A percentile compares a stretch with the other conserved stretches of the same genome.
Evolutionary conservation across 2,797 vertebrate genomes (phyloP).

Genomic region (Pangasius macronema): DNA sequence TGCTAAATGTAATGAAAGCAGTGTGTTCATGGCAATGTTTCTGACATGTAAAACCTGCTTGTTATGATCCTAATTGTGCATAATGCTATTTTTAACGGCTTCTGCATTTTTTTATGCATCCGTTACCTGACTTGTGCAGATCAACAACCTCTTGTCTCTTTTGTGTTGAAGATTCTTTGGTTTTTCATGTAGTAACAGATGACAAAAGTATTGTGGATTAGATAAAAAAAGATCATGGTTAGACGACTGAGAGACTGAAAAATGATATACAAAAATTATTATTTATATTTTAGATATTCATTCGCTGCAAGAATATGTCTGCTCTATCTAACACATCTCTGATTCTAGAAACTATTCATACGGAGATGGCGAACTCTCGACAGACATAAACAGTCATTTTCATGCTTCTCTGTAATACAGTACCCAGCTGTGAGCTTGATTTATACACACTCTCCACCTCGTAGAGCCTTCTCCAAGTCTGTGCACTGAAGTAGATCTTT

Average conservation of each 20-base stretch:
- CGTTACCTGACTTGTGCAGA: not conserved
- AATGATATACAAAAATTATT: not conserved
- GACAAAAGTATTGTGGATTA: not conserved
- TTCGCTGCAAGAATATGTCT: constrained; percentile 6
- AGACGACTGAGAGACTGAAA: not conserved
- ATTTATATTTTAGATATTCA: not conserved
- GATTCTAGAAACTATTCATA: constrained; percentile 19
- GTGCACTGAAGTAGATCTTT: constrained; percentile 45
- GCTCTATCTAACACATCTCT: not conserved
- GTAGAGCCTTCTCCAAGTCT: constrained; percentile 30
- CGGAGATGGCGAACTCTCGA: constrained; percentile 25
- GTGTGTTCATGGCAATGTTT: not conserved
- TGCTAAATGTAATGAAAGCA: constrained; percentile 42
- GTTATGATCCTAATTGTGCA: not conserved
- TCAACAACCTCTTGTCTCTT: not conserved
- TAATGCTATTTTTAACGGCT: not conserved
- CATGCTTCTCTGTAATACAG: constrained; percentile 39
- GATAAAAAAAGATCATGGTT: not conserved
- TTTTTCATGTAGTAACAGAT: not conserved
- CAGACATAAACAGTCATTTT: constrained; percentile 44
- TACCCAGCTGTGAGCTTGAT: constrained; percentile 50
- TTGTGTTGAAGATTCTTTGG: not conserved
- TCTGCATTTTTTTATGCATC: not conserved
- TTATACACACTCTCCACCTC: constrained; percentile 35
- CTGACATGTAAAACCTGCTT: not conserved